Evolutionary conservation across 2,888 invertebrate genomes (phyloP), one percentile per base, ranked within the genome.

Genomic region (Agrenia bidenticulata): DNA sequence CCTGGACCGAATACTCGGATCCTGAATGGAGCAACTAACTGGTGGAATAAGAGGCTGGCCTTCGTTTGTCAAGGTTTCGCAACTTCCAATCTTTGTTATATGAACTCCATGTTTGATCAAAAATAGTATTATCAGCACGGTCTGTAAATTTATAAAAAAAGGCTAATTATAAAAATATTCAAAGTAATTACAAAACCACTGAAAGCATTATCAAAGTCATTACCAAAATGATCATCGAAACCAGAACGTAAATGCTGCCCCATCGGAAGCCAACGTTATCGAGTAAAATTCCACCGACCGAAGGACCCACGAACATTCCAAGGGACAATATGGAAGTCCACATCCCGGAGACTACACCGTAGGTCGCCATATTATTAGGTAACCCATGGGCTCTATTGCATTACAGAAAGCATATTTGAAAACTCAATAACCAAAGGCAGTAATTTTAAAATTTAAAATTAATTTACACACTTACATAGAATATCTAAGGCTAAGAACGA

Each of bases 261-360:
- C 77, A 76, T 5, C 78, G 74, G 71, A 81, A 82, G 0, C 89
- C 89, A 59, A 89, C 85, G 57, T 81, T 83, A 77, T 91, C 90
- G 76, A 86, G 87, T 0, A 92, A 82, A 49, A 89, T 83, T 0
- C 91, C 91, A 72, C 86, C 86, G 1, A 89, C 82, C 0, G 89
- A 89, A 1, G 91, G 91, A 0, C 92, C 92, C 57, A 91, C 86
- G 79, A 91, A 91, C 1, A 91, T 90, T 0, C 94, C 94, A 11
- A 94, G 82, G 0, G 94, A 92, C 77, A 94, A 93, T 0, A 90
- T 87, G 1, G 92, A 92, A 1, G 94, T 93, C 89, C 93, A 94
- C 77, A 94, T 83, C 0, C 93, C 94, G 0, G 94, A 92, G 9
- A 94, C 89, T 41, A 94, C 82, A 0, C 94, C 94, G 78, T 92